Conservation (phyloP, 2,888 invertebrate species). For the Aspidapion aeneum region DNA sequence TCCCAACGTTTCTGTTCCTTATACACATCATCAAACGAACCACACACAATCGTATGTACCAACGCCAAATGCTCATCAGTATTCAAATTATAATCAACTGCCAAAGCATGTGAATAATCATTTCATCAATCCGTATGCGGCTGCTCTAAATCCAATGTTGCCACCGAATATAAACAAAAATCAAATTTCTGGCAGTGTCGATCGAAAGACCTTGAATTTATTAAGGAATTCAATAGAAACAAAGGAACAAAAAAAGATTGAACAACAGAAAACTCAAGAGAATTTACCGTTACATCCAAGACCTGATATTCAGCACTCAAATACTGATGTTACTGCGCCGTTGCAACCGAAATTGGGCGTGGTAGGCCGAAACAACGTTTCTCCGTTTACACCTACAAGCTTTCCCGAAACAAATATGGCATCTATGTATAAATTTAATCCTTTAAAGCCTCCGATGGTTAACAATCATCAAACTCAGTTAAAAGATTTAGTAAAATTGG, state of each 20-base stretch:
- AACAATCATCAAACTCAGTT: background rate
- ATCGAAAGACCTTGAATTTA: slow-evolving; percentile 68
- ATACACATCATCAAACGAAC: slow-evolving; percentile 32
- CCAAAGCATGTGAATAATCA: slow-evolving; percentile 28
- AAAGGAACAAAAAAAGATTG: slow-evolving; percentile 53
- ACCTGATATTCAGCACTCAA: slow-evolving; percentile 44
- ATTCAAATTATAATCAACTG: slow-evolving; percentile 35
- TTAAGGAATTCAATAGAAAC: slow-evolving; percentile 69
- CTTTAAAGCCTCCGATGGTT: slow-evolving; percentile 63
- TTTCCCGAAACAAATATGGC: slow-evolving; percentile 46
- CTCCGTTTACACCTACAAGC: slow-evolving; percentile 55
- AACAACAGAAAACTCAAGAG: slow-evolving; percentile 40
- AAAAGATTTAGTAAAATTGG: background rate
- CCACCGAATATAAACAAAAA: slow-evolving; percentile 30
- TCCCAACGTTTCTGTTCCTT: slow-evolving; percentile 28
- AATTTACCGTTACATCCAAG: slow-evolving; percentile 32
- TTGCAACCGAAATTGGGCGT: slow-evolving; percentile 50
- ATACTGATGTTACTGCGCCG: slow-evolving; percentile 46
- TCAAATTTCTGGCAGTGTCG: slow-evolving; percentile 53
- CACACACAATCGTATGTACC: slow-evolving; percentile 44
- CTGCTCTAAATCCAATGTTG: slow-evolving; percentile 36
- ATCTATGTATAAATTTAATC: slow-evolving; percentile 59
- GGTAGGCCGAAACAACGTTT: slow-evolving; percentile 52
- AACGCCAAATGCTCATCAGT: slow-evolving; percentile 39
- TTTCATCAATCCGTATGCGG: slow-evolving; percentile 32